Base-by-base conservation (phyloP, 2,888 invertebrate genomes). In the Brassicogethes aeneus region DNA sequence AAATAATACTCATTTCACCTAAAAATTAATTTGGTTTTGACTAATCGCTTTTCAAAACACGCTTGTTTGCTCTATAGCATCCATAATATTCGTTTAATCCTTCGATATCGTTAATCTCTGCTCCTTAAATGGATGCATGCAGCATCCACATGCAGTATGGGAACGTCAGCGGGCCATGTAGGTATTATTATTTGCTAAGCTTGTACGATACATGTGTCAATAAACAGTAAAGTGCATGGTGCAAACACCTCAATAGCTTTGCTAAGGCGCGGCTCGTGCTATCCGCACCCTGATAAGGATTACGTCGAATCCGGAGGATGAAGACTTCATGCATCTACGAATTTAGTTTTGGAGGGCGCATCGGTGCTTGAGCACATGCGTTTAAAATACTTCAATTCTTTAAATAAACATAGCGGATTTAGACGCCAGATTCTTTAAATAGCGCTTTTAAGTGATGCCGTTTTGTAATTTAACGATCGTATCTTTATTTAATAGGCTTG, bases 241-340 rank as follows among this genome's bases (percentile, higher is more conserved):
- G 46, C 47, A 48, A 48, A 50, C 52, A 53, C 53, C 49, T 55
- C 51, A 48, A 47, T 51, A 46, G 45, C 37, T 31, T 37, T 45
- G 51, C 48, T 59, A 59, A 59, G 59, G 59, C 59, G 51, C 31
- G 46, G 50, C 53, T 52, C 59, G 59, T 59, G 59, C 57, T 50
- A 47, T 35, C 44, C 41, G 46, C 48, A 52, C 52, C 52, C 52
- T 53, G 54, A 53, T 52, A 51, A 51, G 59, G 59, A 59, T 59
- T 59, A 59, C 45, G 36, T 34, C 10, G 40, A 34, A 48, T 50
- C 50, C 45, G 36, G 23, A 13, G 14, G 39, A 35, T 16, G 31
- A 7, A 23, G 5, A 23, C 23, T 7, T 10, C 5, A 10, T 23
- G 23, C 23, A 23, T 23, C 23, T 23, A 5, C 23, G 5, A 10